Evolutionary conservation across 2,888 invertebrate genomes (phyloP), one percentile per base, ranked within the genome.

Genomic region (Hemaris fuciformis): DNA sequence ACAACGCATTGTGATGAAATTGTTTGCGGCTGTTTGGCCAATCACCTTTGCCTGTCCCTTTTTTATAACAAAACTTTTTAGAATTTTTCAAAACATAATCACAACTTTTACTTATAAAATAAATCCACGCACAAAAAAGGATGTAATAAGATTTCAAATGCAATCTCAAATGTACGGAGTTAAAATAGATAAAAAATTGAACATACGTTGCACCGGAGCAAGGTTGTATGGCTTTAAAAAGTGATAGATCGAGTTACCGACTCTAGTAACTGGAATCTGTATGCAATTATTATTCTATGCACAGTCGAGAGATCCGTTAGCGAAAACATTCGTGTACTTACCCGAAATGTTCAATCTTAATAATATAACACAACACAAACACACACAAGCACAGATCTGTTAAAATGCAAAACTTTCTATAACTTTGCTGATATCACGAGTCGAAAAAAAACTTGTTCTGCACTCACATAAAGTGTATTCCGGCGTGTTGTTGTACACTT

Each of bases 301-400:
- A 53, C 18, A 53, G 53, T 27, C 27, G 53, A 31, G 53, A 31
- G 53, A 18, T 53, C 53, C 53, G 53, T 53, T 53, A 53, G 53
- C 53, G 53, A 53, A 53, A 53, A 53, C 53, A 53, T 53, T 53
- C 53, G 27, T 31, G 53, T 27, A 53, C 53, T 53, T 53, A 53
- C 53, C 22, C 23, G 65, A 66, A 69, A 66, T 62, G 70, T 70
- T 70, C 69, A 71, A 71, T 69, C 70, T 63, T 67, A 71, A 67
- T 63, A 66, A 71, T 67, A 67, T 31, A 64, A 56, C 70, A 67
- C 70, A 58, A 60, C 25, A 61, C 57, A 62, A 42, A 63, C 63
- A 66, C 68, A 68, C 65, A 65, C 59, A 53, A 48, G 42, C 64
- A 61, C 48, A 62, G 64, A 63, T 60, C 57, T 59, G 61, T 66